Evolutionary conservation across 2,888 invertebrate species (phyloP).

Genomic region (Drosophila prostipennis): DNA sequence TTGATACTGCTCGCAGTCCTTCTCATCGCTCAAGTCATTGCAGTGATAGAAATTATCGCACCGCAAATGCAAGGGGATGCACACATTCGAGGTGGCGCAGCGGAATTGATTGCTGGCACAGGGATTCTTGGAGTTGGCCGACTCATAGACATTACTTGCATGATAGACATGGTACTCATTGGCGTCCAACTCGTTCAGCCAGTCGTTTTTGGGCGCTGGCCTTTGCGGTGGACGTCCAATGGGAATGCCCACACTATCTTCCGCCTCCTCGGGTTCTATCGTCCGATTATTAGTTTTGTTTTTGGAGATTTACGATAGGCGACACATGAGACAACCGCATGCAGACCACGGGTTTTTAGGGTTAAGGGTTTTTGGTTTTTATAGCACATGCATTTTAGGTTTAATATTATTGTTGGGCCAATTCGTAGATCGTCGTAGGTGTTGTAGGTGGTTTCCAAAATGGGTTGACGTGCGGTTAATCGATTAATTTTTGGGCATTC

Average conservation of each 20-base stretch:
- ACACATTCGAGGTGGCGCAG: constrained; percentile 86
- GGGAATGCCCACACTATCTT: constrained; percentile 73
- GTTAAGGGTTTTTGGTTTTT: constrained; percentile 4
- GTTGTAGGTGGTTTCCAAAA: constrained; percentile 33
- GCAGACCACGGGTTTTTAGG: constrained; percentile 52
- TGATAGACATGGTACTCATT: constrained; percentile 60
- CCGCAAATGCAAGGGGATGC: constrained; percentile 85
- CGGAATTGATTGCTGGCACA: constrained; percentile 86
- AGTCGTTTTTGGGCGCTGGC: constrained; percentile 12
- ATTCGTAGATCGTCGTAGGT: constrained; percentile 36
- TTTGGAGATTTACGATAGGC: background rate
- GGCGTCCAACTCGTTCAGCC: constrained; percentile 55
- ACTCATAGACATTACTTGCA: constrained; percentile 62
- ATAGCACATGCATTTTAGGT: constrained; percentile 20
- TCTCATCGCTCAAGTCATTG: constrained; percentile 87
- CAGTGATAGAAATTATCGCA: constrained; percentile 87
- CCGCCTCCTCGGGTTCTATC: constrained; percentile 21
- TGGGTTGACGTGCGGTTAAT: constrained; percentile 69
- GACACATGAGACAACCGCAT: constrained; percentile 39
- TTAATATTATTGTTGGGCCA: constrained; percentile 48
- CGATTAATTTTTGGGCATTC: constrained; percentile 70
- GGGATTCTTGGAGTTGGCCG: constrained; percentile 60
- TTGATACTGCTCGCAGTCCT: constrained; percentile 82
- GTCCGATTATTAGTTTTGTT: background rate
- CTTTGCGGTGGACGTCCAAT: constrained; percentile 47